Evolutionary conservation across 2,888 invertebrate genomes (phyloP), one percentile per base, ranked within the genome.

Genomic region (Papilio protenor): DNA sequence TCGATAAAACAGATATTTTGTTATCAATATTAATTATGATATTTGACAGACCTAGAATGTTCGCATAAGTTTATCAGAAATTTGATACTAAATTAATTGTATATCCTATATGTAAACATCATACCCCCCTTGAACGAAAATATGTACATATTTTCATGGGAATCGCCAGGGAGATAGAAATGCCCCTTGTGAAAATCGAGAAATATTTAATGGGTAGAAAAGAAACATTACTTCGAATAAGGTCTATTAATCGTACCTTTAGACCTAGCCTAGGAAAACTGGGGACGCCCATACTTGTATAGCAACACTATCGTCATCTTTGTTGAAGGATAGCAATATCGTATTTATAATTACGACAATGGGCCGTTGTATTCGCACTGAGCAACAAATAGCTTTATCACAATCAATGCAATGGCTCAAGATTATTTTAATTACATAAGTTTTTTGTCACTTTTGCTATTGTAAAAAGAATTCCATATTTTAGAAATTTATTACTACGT

Each of bases 371-470:
- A 8, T 21, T 45, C 21, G 45, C 45, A 69, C 45, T 45, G 21
- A 21, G 21, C 45, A 69, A 69, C 66, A 69, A 12, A 45, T 45
- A 45, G 21, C 2, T 69, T 5, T 21, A 69, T 69, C 66, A 45
- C n/a, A 45, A 45, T 66, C 40, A n/a, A 5, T 69, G 66, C 66
- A 69, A 21, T 45, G 66, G 45, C 21, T 69, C 45, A 21, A 69
- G 66, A 69, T 69, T 40, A 66, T 40, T 45, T 4, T 69, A 69
- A 69, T 45, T 45, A 61, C n/a, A 66, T 66, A 66, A n/a, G 45
- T 69, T 69, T 14, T 61, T 27, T 5, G 6, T 27, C 27, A 27
- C 27, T 61, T 61, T 61, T 2, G 16, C 10, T 55, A 2, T 55
- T 21, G 16, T 18, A 52, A 52, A 18, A 18, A 16, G 0, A 6